Conservation (phyloP, 1,140 invertebrate species). For the Agrypnia vestita region DNA sequence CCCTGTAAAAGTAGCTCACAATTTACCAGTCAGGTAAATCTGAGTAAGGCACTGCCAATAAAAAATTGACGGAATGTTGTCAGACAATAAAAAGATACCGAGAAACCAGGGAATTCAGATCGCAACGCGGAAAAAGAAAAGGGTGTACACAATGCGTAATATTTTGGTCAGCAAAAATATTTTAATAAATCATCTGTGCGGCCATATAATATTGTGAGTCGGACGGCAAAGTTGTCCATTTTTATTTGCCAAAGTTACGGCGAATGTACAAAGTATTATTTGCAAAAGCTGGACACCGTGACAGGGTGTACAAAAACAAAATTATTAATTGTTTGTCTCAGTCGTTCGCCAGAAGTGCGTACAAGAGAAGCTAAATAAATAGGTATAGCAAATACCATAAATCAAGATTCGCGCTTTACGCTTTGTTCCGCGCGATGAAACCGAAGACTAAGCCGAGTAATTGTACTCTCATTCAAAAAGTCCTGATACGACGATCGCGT, state of each 20-base stretch:
- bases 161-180: no score
- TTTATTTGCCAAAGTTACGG: no score
- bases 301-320: constrained; percentile 55
- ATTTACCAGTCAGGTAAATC: no score
- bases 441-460: neutral
- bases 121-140: no score
- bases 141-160: no score
- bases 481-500: neutral
- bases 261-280: neutral
- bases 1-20: no score
- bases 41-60: no score
- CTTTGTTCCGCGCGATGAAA: constrained; percentile 4
- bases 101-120: no score
- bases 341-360: constrained; percentile 47
- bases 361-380: constrained; percentile 55
- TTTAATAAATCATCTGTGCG: no score
- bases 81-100: no score
- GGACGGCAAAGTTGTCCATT: no score
- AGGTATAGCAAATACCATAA: constrained; percentile 57
- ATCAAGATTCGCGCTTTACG: constrained; percentile 55
- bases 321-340: constrained; percentile 60
- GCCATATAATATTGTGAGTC: neutral
- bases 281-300: constrained; percentile 23
- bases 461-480: neutral
- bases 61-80: no score